These are phyloP conservation scores for Melanotaenia pygmaea DNA, from an alignment of 2,797 vertebrate species.

Conservation along the genomic window DNA sequence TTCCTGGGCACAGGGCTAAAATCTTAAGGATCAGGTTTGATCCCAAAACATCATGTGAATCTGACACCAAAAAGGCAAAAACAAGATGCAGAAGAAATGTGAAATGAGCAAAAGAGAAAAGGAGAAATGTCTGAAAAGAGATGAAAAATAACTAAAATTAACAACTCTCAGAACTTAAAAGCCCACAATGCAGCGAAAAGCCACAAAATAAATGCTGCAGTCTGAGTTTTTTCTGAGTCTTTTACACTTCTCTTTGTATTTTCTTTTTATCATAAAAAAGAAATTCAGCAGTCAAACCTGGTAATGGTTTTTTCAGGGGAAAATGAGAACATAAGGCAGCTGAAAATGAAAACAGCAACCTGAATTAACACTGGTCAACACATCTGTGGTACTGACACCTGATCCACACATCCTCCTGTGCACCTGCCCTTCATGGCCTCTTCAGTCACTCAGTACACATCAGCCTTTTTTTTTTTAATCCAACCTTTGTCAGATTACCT, in stretches of 20 bases:
- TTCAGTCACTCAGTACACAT: neutral
- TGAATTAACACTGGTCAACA: neutral
- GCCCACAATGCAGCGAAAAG: neutral
- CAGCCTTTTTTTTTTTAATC: neutral
- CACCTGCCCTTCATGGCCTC: neutral
- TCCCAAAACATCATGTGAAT: too few species aligned
- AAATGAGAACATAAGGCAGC: neutral
- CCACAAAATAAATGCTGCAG: neutral
- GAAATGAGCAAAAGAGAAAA: neutral
- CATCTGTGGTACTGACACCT: neutral
- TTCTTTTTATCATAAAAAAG: neutral
- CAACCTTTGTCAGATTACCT: too few species aligned
- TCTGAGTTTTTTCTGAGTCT: too few species aligned
- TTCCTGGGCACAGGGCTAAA: too few species aligned
- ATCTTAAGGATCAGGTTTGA: too few species aligned
- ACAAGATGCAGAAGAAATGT: neutral
- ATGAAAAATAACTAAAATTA: neutral
- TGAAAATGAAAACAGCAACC: neutral
- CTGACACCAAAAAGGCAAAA: neutral
- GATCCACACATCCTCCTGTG: too few species aligned
- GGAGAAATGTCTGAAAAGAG: neutral
- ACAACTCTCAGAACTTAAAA: too few species aligned
- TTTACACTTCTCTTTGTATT: neutral
- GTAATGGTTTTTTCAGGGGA: neutral
- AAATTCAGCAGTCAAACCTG: neutral